Percentiles rank a stretch among this genome's conserved stretches.
Conservation (phyloP, 1,140 invertebrate species). For the Drosophila ironensis region DNA sequence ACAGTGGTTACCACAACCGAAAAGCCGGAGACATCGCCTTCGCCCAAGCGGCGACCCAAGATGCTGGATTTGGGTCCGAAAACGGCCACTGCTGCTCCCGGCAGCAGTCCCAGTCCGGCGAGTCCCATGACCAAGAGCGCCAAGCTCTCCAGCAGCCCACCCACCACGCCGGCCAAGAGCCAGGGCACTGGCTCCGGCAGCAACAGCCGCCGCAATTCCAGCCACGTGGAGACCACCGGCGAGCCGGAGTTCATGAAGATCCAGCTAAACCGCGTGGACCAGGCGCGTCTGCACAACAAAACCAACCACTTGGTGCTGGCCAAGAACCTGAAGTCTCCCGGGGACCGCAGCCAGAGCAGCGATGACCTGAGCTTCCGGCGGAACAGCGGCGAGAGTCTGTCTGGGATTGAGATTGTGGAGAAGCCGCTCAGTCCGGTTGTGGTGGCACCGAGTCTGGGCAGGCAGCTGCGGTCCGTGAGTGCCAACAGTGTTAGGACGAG, state of each 20-base stretch:
- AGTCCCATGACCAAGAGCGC: conserved; percentile 48
- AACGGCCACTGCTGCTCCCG: background rate
- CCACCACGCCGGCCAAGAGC: conserved; percentile 32
- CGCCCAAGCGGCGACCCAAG: conserved; percentile 50
- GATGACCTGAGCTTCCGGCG: conserved; percentile 79
- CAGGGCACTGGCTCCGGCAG: conserved; percentile 5
- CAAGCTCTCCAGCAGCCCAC: conserved; percentile 45
- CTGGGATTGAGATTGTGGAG: conserved; percentile 83
- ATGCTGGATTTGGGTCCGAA: conserved; percentile 51
- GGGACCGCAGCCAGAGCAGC: conserved; percentile 59
- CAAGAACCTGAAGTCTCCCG: conserved; percentile 81
- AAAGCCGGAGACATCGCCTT: conserved; percentile 4
- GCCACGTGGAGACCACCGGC: conserved; percentile 13
- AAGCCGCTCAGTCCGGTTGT: conserved; percentile 15
- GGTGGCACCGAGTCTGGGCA: conserved; percentile 68
- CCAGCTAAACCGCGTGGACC: conserved; percentile 87
- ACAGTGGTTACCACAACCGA: conserved; percentile 25
- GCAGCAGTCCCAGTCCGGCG: conserved; percentile 22
- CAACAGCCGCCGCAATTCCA: conserved; percentile 41
- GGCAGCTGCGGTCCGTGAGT: conserved; percentile 50
- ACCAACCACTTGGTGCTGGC: conserved; percentile 85
- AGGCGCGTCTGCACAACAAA: conserved; percentile 77
- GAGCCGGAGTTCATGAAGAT: conserved; percentile 88
- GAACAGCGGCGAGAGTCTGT: conserved; percentile 83
- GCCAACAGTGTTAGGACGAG: conserved; percentile 57